Percentiles rank a stretch among this genome's conserved stretches.
Evolutionary conservation across 2,113 vertebrate genomes (phyloP).

Genomic region (Pyrgilauda ruficollis): DNA sequence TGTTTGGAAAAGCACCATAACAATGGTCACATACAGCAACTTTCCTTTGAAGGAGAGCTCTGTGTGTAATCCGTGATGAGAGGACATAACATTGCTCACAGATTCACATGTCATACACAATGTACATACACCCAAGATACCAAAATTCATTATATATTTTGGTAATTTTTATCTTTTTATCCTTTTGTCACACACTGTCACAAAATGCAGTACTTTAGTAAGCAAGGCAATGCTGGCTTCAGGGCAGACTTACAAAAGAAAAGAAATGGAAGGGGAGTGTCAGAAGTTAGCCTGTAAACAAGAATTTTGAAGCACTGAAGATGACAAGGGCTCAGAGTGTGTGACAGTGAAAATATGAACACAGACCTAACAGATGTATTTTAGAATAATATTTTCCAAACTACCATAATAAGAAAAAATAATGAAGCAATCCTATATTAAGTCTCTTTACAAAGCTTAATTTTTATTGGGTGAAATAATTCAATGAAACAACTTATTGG

Average conservation of each 20-base stretch:
- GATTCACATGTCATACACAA: fast-evolving
- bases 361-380: background rate
- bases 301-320: background rate
- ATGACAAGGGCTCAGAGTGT: background rate
- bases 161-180: background rate
- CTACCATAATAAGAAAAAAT: background rate
- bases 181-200: background rate
- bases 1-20: constrained; percentile 5
- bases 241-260: background rate
- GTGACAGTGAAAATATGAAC: background rate
- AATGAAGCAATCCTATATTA: background rate
- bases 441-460: background rate
- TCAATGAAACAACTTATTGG: background rate
- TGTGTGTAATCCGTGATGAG: background rate
- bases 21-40: background rate
- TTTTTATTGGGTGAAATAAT: background rate
- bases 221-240: background rate
- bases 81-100: background rate
- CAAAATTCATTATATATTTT: background rate
- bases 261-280: fast-evolving
- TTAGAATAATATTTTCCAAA: background rate
- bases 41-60: background rate
- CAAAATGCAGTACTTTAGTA: background rate
- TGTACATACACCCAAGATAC: no score
- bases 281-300: background rate